Evolutionary conservation across 1,140 invertebrate species (phyloP).

Genomic region (Lepeophtheirus salmonis): DNA sequence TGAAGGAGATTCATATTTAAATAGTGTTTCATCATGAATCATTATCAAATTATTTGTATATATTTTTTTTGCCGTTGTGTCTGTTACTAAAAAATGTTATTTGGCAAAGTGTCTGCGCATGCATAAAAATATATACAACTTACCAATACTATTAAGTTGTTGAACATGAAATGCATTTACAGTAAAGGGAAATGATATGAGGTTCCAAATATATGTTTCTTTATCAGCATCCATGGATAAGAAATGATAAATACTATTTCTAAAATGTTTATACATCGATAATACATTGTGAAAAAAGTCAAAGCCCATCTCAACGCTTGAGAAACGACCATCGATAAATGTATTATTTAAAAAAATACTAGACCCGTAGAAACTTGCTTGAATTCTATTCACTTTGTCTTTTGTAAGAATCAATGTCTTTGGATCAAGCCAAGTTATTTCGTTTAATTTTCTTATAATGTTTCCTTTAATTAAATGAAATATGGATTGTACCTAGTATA

Average conservation of each 20-base stretch:
- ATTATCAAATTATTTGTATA: no score
- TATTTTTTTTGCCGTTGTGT: no score
- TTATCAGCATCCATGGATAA: neutral
- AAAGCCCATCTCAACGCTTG: neutral
- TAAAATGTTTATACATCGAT: slow-evolving; percentile 5
- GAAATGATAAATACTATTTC: slow-evolving; percentile 12
- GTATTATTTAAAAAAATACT: slow-evolving; percentile 6
- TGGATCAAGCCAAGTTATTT: neutral
- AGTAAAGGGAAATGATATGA: slow-evolving; percentile 14
- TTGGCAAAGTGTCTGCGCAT: no score
- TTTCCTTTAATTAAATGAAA: neutral
- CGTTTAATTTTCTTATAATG: neutral
- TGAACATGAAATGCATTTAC: slow-evolving; percentile 15
- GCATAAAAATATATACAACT: no score
- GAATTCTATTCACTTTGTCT: neutral
- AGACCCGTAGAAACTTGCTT: slow-evolving; percentile 1
- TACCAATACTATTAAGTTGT: slow-evolving; percentile 16
- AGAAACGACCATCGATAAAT: neutral
- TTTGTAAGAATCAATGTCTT: neutral
- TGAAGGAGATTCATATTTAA: no score
- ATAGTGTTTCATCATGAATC: no score
- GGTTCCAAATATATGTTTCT: slow-evolving; percentile 13
- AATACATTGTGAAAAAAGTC: slow-evolving; percentile 10
- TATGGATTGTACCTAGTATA: neutral
- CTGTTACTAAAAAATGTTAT: no score